Evolutionary conservation across 1,140 invertebrate genomes (phyloP), one percentile per base, ranked within the genome.

Genomic region (Drosophila leontia): DNA sequence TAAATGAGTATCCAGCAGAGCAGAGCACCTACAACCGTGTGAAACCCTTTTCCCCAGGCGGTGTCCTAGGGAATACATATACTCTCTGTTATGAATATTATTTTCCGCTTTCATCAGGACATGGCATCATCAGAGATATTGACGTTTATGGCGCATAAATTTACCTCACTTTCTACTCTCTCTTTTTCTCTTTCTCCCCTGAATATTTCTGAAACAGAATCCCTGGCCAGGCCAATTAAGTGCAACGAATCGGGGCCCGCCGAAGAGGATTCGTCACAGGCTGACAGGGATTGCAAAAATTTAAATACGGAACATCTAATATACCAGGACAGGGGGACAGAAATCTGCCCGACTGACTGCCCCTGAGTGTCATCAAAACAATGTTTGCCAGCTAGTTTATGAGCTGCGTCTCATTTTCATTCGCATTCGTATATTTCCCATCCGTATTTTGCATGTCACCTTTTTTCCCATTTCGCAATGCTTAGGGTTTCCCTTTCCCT

Each of bases 351-450:
- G 69, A 45, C 53, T 39, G 41, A 47, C 82, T 86, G 82, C 65
- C 83, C 80, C 84, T 84, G 77, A 87, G 84, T 87, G 84, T 87
- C 84, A 87, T 87, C 84, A 87, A 87, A 88, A 88, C 84, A 88
- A 88, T 84, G 84, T 88, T 88, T 88, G 84, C 55, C 81, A 78
- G 78, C 57, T 88, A 88, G 84, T 88, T 88, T 88, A 88, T 88
- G 85, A 84, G 84, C 81, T 87, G 84, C 64, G 76, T 67, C 77
- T 84, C 82, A 78, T 75, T 77, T 81, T 69, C 67, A 78, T 12
- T 37, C 23, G 45, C 19, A 26, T 56, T 75, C 74, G 50, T 47
- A 64, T 78, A 69, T 78, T 82, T 67, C 58, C 71, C 72, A 63
- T 45, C 64, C 37, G 50, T 62, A 59, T 81, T 77, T 84, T 67